Base-by-base conservation (phyloP, 2,113 vertebrate species). In the Glaucidium brasilianum region DNA sequence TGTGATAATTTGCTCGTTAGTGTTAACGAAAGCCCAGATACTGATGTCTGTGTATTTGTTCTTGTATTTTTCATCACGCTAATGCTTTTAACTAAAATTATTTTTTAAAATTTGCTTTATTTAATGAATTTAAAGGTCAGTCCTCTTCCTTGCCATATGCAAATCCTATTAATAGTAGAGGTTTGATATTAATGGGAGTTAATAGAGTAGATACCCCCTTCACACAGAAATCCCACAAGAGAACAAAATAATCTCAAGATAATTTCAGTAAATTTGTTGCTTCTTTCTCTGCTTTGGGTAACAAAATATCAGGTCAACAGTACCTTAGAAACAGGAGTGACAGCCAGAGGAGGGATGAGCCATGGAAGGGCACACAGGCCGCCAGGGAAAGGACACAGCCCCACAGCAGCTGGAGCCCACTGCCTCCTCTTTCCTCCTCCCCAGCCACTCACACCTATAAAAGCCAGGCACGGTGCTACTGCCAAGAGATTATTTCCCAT, bases 101-200 rank as follows among this genome's bases (percentile, higher is more conserved):
- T 97, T 98, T 95, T 84, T 83, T 2, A 1, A 90, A 94, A 49
- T 58, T 81, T 83, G 29, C 85, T 92, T 96, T 90, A 89, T 96
- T 94, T 96, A 91, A 94, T 82, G 80, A 96, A 97, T 95, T 94
- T 97, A 97, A 97, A 97, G 96, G 97, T 97, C 95, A 97, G 21
- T 77, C 41, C 84, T 95, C 71, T 94, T 91, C 94, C 92, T 92
- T 94, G 92, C 94, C 72, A 80, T 96, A 96, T 97, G 92, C 90
- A 97, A 94, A 96, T 86, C 77, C 93, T 85, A 92, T 95, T 97
- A 96, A 96, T 96, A 97, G 93, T 62, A 88, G 66, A 96, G 37
- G 56, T 89, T 96, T 97, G 86, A 95, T 97, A 97, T 91, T 96
- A 97, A 95, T 94, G 88, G 94, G 69, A 91, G 88, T 84, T 97